Evolutionary conservation across 2,113 vertebrate genomes (phyloP), one percentile per base, ranked within the genome.

Genomic region (Tursiops truncatus): DNA sequence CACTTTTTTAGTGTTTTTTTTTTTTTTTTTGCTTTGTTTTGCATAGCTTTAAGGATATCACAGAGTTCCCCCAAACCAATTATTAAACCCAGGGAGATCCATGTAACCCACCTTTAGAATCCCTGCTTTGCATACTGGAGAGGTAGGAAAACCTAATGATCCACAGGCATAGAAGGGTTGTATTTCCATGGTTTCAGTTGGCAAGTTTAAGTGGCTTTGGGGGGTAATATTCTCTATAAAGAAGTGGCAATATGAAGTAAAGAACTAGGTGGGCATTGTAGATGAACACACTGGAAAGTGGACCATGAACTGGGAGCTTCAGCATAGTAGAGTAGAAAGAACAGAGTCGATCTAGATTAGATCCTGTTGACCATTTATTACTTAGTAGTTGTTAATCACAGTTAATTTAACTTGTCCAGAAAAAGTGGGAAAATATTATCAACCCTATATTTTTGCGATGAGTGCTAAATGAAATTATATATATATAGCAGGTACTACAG

Each of bases 381-480:
- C 53, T 53, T 53, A 53, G 15, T 53, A 53, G 23, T 28, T 85
- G 25, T 83, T 82, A 20, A 68, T 11, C 36, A 23, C 31, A n/a
- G 28, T 74, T 50, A 65, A 65, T 70, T 63, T 58, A 87, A 28
- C 15, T 67, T 84, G 18, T 79, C 44, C 47, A 71, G 47, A 15
- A 76, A 56, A 86, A 18, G n/a, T 53, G 28, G 12, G n/a, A 87
- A 87, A 76, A 68, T 86, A 76, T n/a, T 50, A 74, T 67, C 11
- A 26, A 26, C 0, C 3, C 17, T 26, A 31, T 28, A 38, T 71
- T 79, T 79, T 73, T 92, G 5, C n/a, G 95, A 88, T 80, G 5
- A 92, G 56, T 92, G 31, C 7, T 67, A 44, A 88, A 67, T 60
- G 20, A 65, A 96, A 50, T 76, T 62, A 65, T 28, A 2, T 50